A percentile compares a stretch with the other conserved stretches of the same genome.
These are phyloP conservation scores for Ptilodon capucinus DNA, from an alignment of 2,888 invertebrate species.

Conservation along the genomic window DNA sequence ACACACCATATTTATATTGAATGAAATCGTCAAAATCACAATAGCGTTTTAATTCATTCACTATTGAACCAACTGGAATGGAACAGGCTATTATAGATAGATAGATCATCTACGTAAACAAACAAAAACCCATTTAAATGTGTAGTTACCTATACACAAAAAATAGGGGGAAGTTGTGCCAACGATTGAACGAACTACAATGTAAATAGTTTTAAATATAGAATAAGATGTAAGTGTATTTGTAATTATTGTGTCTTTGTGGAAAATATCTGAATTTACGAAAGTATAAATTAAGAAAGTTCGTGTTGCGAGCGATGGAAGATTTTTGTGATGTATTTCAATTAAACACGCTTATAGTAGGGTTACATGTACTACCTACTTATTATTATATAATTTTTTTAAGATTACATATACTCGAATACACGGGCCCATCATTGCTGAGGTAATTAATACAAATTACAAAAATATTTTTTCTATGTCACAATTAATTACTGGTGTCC, in stretches of 20 bases:
- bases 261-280: conserved; percentile 39
- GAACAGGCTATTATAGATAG: too few relatives aligned
- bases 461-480: too few relatives aligned
- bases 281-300: conserved; percentile 28
- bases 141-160: not conserved
- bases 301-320: not conserved
- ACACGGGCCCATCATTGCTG: not conserved
- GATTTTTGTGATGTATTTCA: not conserved
- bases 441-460: too few relatives aligned
- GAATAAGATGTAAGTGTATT: conserved; percentile 22
- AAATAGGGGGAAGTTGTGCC: conserved; percentile 27
- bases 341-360: not conserved
- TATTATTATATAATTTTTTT: not conserved
- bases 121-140: not conserved
- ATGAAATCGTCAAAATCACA: conserved; percentile 21
- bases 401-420: not conserved
- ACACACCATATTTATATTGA: not conserved
- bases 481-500: too few relatives aligned
- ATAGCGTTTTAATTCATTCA: conserved; percentile 8
- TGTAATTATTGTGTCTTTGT: conserved; percentile 37
- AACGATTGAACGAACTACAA: conserved; percentile 26
- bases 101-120: not conserved
- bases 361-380: too few relatives aligned
- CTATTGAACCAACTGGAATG: too few relatives aligned
- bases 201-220: conserved; percentile 21